Conservation (phyloP, 1,140 invertebrate species). For the Drosophila persimilis region DNA sequence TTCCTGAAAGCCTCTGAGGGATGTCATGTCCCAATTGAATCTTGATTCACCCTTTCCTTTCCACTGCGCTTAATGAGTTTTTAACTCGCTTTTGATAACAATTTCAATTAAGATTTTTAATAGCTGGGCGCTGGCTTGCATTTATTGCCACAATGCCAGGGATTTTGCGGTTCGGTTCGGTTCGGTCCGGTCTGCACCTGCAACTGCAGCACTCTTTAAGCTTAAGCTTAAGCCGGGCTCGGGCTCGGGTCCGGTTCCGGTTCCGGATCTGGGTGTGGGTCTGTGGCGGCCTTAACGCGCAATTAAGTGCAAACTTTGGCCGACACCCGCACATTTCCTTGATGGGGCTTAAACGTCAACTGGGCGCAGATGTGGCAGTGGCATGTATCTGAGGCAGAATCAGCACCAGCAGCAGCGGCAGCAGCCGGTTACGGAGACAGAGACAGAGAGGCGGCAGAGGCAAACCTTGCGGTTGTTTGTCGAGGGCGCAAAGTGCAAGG, state of each 20-base stretch:
- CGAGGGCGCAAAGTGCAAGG: conserved; percentile 71
- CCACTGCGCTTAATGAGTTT: conserved; percentile 35
- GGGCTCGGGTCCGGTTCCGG: too few relatives aligned
- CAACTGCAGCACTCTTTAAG: too few relatives aligned
- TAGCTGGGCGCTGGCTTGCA: conserved; percentile 27
- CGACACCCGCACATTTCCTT: conserved; percentile 17
- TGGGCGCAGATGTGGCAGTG: conserved; percentile 8
- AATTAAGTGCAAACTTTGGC: conserved; percentile 38
- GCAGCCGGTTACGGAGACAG: conserved; percentile 5
- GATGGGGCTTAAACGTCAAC: conserved; percentile 27
- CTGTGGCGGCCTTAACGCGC: conserved; percentile 28
- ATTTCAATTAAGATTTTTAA: conserved; percentile 62
- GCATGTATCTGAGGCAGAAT: background rate
- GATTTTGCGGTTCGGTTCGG: too few relatives aligned
- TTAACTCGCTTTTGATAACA: conserved; percentile 30
- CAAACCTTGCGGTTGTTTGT: conserved; percentile 65
- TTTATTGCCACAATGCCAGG: conserved; percentile 25
- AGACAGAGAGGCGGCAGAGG: conserved; percentile 9
- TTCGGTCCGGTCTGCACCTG: too few relatives aligned
- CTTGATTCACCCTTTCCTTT: conserved; percentile 30
- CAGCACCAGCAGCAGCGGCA: conserved; percentile 3
- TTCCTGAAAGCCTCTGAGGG: too few relatives aligned
- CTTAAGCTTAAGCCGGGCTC: too few relatives aligned
- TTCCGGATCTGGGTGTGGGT: conserved; percentile 16
- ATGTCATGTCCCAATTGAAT: too few relatives aligned